phyloP scores from a whole-genome alignment of 2,113 vertebrate genomes.

The Prietella phreatophila region DNA sequence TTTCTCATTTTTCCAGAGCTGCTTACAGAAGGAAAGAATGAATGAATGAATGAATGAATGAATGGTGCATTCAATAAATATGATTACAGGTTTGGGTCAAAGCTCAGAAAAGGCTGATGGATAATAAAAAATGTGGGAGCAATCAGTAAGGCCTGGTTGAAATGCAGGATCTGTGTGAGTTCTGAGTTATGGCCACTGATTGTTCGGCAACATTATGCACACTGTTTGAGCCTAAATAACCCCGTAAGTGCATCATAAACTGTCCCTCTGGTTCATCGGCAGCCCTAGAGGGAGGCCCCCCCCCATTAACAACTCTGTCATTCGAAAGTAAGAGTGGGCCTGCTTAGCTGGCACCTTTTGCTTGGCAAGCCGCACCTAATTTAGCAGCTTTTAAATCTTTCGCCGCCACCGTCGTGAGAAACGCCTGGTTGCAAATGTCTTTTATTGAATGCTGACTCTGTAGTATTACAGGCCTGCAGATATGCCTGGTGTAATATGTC shows the following conservation, averaged over 20 bases:
- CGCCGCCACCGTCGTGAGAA: slow-evolving; percentile 76
- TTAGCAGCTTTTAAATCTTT: slow-evolving; percentile 83
- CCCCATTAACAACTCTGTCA: slow-evolving; percentile 79
- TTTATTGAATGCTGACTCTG: slow-evolving; percentile 82
- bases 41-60: background rate
- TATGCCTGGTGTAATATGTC: slow-evolving; percentile 78
- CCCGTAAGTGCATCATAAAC: slow-evolving; percentile 72
- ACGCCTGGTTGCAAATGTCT: slow-evolving; percentile 81
- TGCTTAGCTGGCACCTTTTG: slow-evolving; percentile 81
- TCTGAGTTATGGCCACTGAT: slow-evolving; percentile 69
- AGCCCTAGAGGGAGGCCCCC: slow-evolving; percentile 59
- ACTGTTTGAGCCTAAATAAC: slow-evolving; percentile 74
- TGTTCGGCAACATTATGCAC: slow-evolving; percentile 72
- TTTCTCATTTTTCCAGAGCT: background rate
- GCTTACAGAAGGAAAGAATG: background rate
- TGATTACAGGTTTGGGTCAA: background rate
- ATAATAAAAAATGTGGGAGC: slow-evolving; percentile 28
- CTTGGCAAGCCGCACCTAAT: slow-evolving; percentile 75
- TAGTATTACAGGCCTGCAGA: slow-evolving; percentile 79
- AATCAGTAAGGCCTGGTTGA: slow-evolving; percentile 36
- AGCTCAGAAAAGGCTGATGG: slow-evolving; percentile 26
- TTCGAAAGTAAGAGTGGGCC: slow-evolving; percentile 74
- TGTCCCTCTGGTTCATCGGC: slow-evolving; percentile 60
- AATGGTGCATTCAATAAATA: slow-evolving; percentile 13
- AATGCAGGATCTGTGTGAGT: slow-evolving; percentile 57